phyloP scores from a whole-genome alignment of 2,113 vertebrate species.

The Plectropomus leopardus region DNA sequence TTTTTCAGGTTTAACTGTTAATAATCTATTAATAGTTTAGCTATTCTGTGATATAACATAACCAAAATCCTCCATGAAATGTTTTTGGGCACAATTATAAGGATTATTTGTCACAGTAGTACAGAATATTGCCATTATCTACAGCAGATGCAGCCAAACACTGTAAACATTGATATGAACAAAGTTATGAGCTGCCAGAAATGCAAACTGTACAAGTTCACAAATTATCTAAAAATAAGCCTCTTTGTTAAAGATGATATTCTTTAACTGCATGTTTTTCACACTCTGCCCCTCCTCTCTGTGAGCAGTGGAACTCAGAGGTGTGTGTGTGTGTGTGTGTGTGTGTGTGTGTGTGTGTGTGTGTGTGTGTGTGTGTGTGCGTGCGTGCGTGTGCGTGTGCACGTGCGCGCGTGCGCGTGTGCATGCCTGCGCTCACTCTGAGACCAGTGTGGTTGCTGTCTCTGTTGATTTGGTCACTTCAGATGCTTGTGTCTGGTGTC shows the following conservation, averaged over 20 bases:
- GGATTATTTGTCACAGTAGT: too few relatives aligned
- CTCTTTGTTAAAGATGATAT: conserved; percentile 4
- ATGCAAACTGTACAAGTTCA: conserved; percentile 24
- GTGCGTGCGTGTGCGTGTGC: conserved; percentile 22
- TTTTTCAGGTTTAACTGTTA: not conserved
- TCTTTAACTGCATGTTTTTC: conserved; percentile 32
- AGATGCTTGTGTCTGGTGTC: conserved; percentile 41
- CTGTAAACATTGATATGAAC: not conserved
- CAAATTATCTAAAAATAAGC: conserved; percentile 27
- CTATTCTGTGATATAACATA: not conserved
- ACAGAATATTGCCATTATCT: not conserved
- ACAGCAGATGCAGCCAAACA: not conserved
- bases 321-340: conserved; percentile 20
- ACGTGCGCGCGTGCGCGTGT: conserved; percentile 8
- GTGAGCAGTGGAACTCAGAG: conserved; percentile 24
- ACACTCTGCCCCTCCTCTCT: conserved; percentile 10
- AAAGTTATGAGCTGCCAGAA: conserved; percentile 6
- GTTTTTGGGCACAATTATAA: not conserved
- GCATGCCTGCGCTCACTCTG: too few relatives aligned
- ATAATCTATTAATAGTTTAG: too few relatives aligned
- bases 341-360: conserved; percentile 13
- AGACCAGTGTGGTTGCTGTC: not conserved
- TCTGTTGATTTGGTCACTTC: conserved; percentile 52
- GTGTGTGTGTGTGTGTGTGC: conserved; percentile 15
- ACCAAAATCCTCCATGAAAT: not conserved